Conservation (phyloP, 1,140 invertebrate genomes). For the Maconellicoccus hirsutus region DNA sequence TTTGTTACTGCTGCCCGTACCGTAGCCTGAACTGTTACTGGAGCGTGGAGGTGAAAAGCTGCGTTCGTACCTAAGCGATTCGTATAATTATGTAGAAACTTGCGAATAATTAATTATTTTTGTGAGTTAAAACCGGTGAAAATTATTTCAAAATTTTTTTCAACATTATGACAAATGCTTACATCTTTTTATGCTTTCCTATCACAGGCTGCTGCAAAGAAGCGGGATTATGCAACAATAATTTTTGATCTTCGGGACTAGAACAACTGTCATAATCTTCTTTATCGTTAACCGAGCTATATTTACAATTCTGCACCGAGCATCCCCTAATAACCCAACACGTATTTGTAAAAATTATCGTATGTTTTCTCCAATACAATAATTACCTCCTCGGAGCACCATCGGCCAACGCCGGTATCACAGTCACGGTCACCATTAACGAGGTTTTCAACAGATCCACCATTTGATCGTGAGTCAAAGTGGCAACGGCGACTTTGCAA, state of each 20-base stretch:
- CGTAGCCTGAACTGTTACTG: constrained; percentile 70
- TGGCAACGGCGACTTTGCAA: constrained; percentile 78
- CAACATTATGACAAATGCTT: no score
- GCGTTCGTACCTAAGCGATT: constrained; percentile 49
- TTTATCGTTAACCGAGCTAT: constrained; percentile 47
- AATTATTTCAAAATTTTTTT: no score
- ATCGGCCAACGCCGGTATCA: constrained; percentile 62
- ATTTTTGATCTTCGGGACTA: constrained; percentile 35
- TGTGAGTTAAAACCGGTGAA: background rate
- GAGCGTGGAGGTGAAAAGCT: constrained; percentile 71
- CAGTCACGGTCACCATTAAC: constrained; percentile 66
- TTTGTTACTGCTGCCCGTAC: constrained; percentile 62
- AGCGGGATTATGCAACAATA: constrained; percentile 29
- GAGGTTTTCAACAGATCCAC: constrained; percentile 87
- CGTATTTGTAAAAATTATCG: background rate
- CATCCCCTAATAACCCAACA: constrained; percentile 45
- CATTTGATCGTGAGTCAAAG: constrained; percentile 84
- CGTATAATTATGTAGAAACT: background rate
- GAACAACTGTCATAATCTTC: constrained; percentile 61
- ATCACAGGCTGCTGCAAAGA: constrained; percentile 41
- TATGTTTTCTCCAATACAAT: no score
- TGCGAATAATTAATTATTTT: background rate
- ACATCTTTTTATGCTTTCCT: constrained; percentile 45
- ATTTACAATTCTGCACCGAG: constrained; percentile 52
- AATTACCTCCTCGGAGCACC: constrained; percentile 50